Base-by-base conservation (phyloP, 1,140 invertebrate species). In the Yoshiicerus persimilis region DNA sequence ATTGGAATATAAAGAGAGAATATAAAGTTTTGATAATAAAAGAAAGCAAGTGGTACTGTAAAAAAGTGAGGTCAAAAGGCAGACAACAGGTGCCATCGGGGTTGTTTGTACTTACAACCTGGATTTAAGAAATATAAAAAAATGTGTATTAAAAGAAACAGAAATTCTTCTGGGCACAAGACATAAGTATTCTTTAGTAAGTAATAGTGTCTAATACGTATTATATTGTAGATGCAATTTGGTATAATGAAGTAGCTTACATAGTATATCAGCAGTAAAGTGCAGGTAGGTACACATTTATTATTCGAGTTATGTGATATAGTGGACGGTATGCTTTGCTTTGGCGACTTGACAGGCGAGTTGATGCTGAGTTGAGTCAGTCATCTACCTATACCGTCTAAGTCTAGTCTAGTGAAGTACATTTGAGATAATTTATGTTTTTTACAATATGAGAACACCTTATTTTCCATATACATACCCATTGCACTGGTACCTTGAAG, bases 81-180 rank as follows among this genome's bases (percentile, higher is more conserved):
- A 88, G 80, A 88, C 80, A 84, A 88, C 87, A 88, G 87, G 87
- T 88, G 87, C 77, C 77, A 84, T 88, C 47, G 36, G 34, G 34
- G 30, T 39, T 66, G 13, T 56, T n/a, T 38, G 13, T 62, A 23
- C 39, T 3, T 47, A 11, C 10, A 86, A 62, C 56, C 13, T 66
- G n/a, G 75, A 64, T 39, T 25, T 27, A 83, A 84, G 23, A 20
- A 80, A 80, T n/a, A 84, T 30, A 41, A 41, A 11, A 20, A 56
- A 80, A 11, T 47, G 41, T 47, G 66, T 30, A 27, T 56, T 70
- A 70, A 70, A 25, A 34, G 75, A 80, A 80, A 36, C 64, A 80
- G 70, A 75, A 80, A 80, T 80, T 80, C 75, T 32, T 2, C 16
- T n/a, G 13, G n/a, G 75, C 30, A 32, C 70, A 66, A 41, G 9